Evolutionary conservation across 1,140 invertebrate species (phyloP).

Genomic region (Micrasema longulum): DNA sequence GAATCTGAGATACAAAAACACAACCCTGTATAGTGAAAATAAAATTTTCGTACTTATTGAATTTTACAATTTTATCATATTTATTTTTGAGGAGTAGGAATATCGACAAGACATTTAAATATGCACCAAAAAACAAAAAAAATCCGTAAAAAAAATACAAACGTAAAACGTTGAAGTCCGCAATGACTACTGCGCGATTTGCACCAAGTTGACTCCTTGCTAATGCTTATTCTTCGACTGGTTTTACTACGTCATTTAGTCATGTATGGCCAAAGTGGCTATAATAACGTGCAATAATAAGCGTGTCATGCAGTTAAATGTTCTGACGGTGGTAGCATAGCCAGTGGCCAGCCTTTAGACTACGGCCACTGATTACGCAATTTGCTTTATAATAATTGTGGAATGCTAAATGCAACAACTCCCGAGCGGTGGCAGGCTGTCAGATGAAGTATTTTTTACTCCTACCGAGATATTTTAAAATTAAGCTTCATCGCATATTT

Average conservation of each 20-base stretch:
- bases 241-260: neutral
- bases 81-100: too few relatives aligned
- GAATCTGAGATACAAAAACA: too few relatives aligned
- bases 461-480: too few relatives aligned
- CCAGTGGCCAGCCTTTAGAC: slow-evolving; percentile 51
- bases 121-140: too few relatives aligned
- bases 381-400: slow-evolving; percentile 43
- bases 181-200: too few relatives aligned
- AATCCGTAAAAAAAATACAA: too few relatives aligned
- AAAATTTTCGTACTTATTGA: too few relatives aligned
- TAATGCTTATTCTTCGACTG: neutral
- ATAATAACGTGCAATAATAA: slow-evolving; percentile 36
- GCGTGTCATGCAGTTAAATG: slow-evolving; percentile 52
- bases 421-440: slow-evolving; percentile 8
- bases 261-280: neutral
- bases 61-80: too few relatives aligned
- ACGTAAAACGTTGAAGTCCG: too few relatives aligned
- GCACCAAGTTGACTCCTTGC: neutral
- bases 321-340: slow-evolving; percentile 29
- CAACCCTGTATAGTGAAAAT: too few relatives aligned
- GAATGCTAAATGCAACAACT: slow-evolving; percentile 4
- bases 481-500: too few relatives aligned
- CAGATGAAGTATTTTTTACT: neutral
- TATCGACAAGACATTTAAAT: too few relatives aligned
- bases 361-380: slow-evolving; percentile 48